A percentile compares a stretch with the other conserved stretches of the same genome.
Conservation (phyloP, 1,140 invertebrate genomes). For the Grapholita molesta region DNA sequence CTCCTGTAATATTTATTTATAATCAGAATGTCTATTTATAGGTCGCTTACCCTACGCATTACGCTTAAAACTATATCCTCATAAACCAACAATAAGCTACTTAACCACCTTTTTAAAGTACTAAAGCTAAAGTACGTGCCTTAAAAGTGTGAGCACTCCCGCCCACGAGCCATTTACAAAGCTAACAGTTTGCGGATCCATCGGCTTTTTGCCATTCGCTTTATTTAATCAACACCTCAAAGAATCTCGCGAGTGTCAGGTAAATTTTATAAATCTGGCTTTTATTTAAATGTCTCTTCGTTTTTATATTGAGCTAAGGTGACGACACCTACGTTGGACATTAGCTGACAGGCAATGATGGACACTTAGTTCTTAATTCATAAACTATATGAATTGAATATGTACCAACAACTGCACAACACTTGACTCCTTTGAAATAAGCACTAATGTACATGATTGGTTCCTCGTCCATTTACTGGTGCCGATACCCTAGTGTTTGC, state of each 20-base stretch:
- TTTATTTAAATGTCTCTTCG: not conserved
- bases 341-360: too few species aligned
- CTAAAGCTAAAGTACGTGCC: not conserved
- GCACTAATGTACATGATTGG: too few species aligned
- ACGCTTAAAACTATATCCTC: not conserved
- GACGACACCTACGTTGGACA: not conserved
- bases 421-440: too few species aligned
- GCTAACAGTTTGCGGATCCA: slow-evolving; percentile 21
- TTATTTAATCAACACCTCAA: slow-evolving; percentile 9
- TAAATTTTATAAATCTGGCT: not conserved
- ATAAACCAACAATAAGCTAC: not conserved
- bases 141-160: slow-evolving; percentile 2
- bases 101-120: not conserved
- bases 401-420: too few species aligned
- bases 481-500: too few species aligned
- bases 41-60: not conserved
- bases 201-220: slow-evolving; percentile 5
- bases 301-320: not conserved
- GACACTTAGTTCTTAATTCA: too few species aligned
- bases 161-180: slow-evolving; percentile 22
- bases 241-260: slow-evolving; percentile 17
- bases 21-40: too few species aligned
- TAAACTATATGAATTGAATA: too few species aligned
- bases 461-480: too few species aligned
- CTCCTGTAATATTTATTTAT: too few species aligned